phyloP scores from a whole-genome alignment of 2,113 vertebrate species.

The Atlantisia rogersi region DNA sequence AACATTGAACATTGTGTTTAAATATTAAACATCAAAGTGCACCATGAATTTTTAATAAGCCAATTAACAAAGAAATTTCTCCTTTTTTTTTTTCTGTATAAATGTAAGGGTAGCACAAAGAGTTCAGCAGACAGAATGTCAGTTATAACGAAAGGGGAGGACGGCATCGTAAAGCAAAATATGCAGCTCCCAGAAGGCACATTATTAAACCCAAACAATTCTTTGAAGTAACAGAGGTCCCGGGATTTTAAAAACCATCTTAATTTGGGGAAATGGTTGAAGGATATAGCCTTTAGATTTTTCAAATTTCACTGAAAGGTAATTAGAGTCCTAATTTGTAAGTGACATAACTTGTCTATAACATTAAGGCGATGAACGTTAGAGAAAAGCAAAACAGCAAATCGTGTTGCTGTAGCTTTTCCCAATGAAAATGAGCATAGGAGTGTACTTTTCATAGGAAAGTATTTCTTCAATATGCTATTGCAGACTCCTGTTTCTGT shows the following conservation, averaged over 20 bases:
- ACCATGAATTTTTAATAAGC: constrained; percentile 73
- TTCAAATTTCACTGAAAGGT: neutral
- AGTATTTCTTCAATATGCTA: neutral
- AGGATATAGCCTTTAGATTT: neutral
- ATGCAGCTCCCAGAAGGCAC: neutral
- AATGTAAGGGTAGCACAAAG: constrained; percentile 9
- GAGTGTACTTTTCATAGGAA: neutral
- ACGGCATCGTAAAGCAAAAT: neutral
- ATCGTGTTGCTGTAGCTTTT: neutral
- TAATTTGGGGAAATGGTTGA: constrained; percentile 22
- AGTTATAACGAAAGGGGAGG: constrained; percentile 2
- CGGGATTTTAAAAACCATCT: neutral
- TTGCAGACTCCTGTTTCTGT: neutral
- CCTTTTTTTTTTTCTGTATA: constrained; percentile 5
- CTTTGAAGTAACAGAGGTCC: neutral
- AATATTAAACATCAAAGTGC: constrained; percentile 73
- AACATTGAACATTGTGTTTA: constrained; percentile 65
- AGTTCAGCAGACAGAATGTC: constrained; percentile 32
- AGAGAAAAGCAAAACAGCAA: neutral
- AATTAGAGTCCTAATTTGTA: neutral
- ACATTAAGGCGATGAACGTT: neutral
- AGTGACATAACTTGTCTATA: neutral
- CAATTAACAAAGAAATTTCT: constrained; percentile 57
- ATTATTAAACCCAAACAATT: neutral
- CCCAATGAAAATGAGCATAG: neutral